phyloP scores from a whole-genome alignment of 2,888 invertebrate genomes.

The Machimus atricapillus region DNA sequence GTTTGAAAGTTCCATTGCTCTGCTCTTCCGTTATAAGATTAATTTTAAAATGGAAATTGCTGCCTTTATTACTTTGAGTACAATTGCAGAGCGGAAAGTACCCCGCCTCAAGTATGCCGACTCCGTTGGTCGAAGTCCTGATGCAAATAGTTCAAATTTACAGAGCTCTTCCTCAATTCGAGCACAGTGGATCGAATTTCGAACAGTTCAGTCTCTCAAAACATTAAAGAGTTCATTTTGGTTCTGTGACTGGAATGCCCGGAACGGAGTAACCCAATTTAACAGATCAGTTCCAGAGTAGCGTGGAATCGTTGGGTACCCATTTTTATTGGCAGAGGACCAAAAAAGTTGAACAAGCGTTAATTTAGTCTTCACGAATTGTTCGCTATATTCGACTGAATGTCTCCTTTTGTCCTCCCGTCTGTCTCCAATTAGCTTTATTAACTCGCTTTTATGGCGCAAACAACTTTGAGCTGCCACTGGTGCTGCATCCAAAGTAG shows the following conservation, averaged over 20 bases:
- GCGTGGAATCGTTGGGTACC: background rate
- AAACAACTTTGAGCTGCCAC: background rate
- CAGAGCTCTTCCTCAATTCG: background rate
- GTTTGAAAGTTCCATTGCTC: background rate
- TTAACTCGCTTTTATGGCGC: background rate
- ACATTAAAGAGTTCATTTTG: background rate
- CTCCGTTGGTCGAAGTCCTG: background rate
- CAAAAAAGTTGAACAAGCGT: background rate
- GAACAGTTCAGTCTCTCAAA: background rate
- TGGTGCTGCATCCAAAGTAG: background rate
- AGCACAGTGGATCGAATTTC: background rate
- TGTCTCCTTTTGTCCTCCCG: background rate
- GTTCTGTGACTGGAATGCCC: background rate
- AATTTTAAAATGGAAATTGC: background rate
- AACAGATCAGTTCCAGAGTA: background rate
- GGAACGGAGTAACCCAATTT: background rate
- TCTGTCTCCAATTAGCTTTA: slow-evolving; percentile 17
- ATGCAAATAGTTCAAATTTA: background rate
- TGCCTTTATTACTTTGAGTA: background rate
- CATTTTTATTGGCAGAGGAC: slow-evolving; percentile 15
- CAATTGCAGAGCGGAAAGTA: background rate
- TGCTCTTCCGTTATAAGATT: background rate
- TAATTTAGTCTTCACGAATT: background rate
- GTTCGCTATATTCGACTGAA: background rate
- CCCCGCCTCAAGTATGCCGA: background rate